Evolutionary conservation across 1,140 invertebrate species (phyloP), one percentile per base, ranked within the genome.

Genomic region (Pissodes strobi): DNA sequence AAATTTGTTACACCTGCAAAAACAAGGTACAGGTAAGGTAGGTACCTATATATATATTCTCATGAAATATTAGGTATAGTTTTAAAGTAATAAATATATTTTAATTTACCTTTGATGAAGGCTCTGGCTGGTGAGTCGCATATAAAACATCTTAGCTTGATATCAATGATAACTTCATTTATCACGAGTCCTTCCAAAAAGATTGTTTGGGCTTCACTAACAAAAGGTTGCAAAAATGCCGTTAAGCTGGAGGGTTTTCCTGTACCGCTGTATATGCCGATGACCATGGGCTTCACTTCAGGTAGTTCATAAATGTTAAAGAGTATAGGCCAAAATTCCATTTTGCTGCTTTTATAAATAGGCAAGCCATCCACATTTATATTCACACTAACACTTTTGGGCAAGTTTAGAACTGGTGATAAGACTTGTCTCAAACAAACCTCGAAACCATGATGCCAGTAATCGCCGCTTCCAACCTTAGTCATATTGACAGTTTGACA

Each of bases 291-390:
- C 21, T 30, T 45, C 21, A 64, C 25, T 21, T 43, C 27, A 46
- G 61, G 61, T 19, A 64, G 12, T 59, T 64, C 64, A 37, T 56
- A 30, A 57, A 64, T 70, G 18, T 67, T 69, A 34, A 48, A 60
- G 17, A 71, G 38, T 48, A 74, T 72, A 38, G 72, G 71, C 72
- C 72, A 74, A 63, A 72, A 71, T 41, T 61, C 52, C 56, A 48
- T 48, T 45, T 51, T 67, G n/a, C 61, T 63, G 37, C 62, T 69
- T 57, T 71, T 74, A 46, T 56, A 64, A 34, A 72, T 61, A 25
- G 61, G 61, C 13, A 64, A 46, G 12, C 51, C 61, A 64, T 64
- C 61, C 9, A 64, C 21, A 48, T 64, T 64, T 19, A 64, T 49
- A 19, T 55, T 65, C 2, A 48, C 19, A 38, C 10, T 21, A 2